phyloP scores from a whole-genome alignment of 2,113 vertebrate genomes.

The Nesoenas mayeri region DNA sequence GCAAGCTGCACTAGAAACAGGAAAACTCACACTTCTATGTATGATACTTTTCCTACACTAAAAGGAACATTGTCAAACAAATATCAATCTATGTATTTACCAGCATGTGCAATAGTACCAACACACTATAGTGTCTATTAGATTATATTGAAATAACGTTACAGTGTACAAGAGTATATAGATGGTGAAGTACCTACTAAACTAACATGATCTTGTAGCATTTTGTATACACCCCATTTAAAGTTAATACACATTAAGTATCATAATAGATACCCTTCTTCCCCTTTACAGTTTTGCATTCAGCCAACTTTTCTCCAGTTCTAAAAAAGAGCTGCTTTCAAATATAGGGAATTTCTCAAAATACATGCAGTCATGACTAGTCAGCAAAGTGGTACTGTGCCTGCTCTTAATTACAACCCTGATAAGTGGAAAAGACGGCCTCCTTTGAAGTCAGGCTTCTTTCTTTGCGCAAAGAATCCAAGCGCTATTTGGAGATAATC shows the following conservation, averaged over 20 bases:
- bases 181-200: not conserved
- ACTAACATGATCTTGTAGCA: not conserved
- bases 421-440: not conserved
- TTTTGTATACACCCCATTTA: not conserved
- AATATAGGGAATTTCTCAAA: not conserved
- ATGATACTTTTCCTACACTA: not conserved
- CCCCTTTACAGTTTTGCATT: not conserved
- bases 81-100: not conserved
- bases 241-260: not conserved
- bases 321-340: not conserved
- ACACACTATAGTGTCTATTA: not conserved
- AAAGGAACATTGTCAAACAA: not conserved
- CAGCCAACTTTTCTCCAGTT: not conserved
- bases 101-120: not conserved
- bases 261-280: not conserved
- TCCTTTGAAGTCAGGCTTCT: not conserved
- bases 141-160: too few relatives aligned
- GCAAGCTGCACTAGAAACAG: not conserved
- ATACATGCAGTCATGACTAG: not conserved
- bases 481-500: not conserved
- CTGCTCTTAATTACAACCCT: not conserved
- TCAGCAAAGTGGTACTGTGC: not conserved
- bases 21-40: not conserved
- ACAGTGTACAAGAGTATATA: not conserved
- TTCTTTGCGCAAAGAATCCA: not conserved